Base-by-base conservation (phyloP, 1,140 invertebrate species). In the Hylaeus volcanicus region DNA sequence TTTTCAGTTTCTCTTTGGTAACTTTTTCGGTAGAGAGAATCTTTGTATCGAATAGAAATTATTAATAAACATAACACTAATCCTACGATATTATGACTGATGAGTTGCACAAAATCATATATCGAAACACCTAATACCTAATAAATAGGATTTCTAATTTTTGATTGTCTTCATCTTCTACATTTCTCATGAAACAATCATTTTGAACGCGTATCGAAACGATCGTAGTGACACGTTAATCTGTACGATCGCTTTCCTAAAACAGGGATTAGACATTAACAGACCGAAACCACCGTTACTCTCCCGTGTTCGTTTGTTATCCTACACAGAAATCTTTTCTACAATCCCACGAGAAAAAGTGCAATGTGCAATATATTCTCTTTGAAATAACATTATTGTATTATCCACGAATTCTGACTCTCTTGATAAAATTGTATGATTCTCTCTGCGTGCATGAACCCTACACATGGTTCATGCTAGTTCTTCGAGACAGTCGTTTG, bases 201-300 rank as follows among this genome's bases (percentile, higher is more conserved):
- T 15, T 70, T 14, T 1, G 12, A 41, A n/a, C 5, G 3, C 8
- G 51, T 55, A 70, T 55, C 3, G 39, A 48, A 26, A 8, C 26
- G 55, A 14, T 53, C 5, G 14, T 37, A 2, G 12, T 68, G n/a
- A 5, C 5, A 48, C 65, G 2, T 11, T 8, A 11, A 12, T 4
- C 45, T n/a, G 26, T 48, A 37, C 2, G n/a, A 79, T 37, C 12
- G 56, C 26, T 58, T 51, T 39, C 56, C 51, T 37, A 51, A 61
- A n/a, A 11, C 15, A 48, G 9, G n/a, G 64, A 65, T 72, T 55
- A 15, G 39, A 51, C 26, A 64, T 68, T 74, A 78, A 60, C 75
- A 85, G 74, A 86, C 53, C 78, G 69, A 74, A 61, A 74, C 68
- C 39, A 73, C 69, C 82, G 77, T 85, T 84, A 85, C 68, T 65